Evolutionary conservation across 2,888 invertebrate species (phyloP).

Genomic region (Cryptus armator): DNA sequence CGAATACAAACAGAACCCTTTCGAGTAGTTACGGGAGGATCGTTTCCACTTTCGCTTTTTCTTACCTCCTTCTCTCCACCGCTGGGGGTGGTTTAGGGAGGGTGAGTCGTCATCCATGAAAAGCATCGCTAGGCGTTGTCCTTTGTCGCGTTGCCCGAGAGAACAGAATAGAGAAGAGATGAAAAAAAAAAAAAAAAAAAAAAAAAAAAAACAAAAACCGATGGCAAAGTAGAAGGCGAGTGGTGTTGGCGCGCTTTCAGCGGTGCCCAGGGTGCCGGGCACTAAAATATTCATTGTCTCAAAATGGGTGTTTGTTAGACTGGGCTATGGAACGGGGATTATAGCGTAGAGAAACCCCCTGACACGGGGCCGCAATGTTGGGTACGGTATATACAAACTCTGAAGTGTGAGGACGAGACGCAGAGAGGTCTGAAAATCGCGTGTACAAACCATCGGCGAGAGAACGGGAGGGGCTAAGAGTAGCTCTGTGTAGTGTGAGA

Average conservation of each 20-base stretch:
- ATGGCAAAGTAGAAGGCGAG: conserved; percentile 32
- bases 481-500: conserved; percentile 28
- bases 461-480: conserved; percentile 22
- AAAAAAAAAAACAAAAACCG: conserved; percentile 66
- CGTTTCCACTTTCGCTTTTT: conserved; percentile 15
- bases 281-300: conserved; percentile 82
- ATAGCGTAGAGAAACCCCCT: conserved; percentile 44
- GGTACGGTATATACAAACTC: conserved; percentile 20
- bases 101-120: conserved; percentile 23
- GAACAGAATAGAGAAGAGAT: conserved; percentile 42
- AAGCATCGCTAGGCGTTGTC: conserved; percentile 36
- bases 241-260: conserved; percentile 75
- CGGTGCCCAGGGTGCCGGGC: conserved; percentile 71
- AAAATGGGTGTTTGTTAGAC: conserved; percentile 80
- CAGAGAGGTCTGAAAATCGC: conserved; percentile 39
- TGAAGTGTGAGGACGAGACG: conserved; percentile 29
- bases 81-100: neutral
- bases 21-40: conserved; percentile 31
- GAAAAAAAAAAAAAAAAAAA: conserved; percentile 36
- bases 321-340: conserved; percentile 67
- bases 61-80: neutral
- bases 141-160: conserved; percentile 29
- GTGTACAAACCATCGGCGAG: conserved; percentile 31
- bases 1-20: conserved; percentile 34
- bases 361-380: conserved; percentile 31